Conservation (phyloP, 2,888 invertebrate species). For the Laothoe populi region DNA sequence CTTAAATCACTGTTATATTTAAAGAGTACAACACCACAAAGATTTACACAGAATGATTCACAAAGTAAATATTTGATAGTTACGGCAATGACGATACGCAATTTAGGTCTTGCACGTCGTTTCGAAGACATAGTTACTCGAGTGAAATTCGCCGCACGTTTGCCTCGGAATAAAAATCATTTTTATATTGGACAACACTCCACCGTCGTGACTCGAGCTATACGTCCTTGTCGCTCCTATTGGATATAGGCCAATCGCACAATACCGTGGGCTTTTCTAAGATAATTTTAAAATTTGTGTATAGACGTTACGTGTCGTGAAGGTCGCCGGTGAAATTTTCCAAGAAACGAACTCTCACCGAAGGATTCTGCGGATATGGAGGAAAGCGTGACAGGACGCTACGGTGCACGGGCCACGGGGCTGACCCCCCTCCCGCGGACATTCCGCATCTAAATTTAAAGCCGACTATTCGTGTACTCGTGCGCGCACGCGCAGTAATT, state of each 20-base stretch:
- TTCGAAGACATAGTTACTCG: slow-evolving; percentile 71
- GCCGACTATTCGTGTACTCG: slow-evolving; percentile 81
- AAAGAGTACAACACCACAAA: slow-evolving; percentile 46
- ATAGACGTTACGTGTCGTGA: slow-evolving; percentile 66
- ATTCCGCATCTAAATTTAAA: slow-evolving; percentile 81
- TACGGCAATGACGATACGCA: slow-evolving; percentile 76
- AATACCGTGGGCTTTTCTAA: slow-evolving; percentile 68
- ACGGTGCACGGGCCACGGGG: slow-evolving; percentile 90
- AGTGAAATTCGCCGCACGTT: slow-evolving; percentile 58
- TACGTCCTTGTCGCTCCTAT: slow-evolving; percentile 69
- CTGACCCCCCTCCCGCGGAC: slow-evolving; percentile 85
- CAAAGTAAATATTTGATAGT: slow-evolving; percentile 73
- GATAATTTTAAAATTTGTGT: slow-evolving; percentile 75
- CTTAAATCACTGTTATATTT: slow-evolving; percentile 54
- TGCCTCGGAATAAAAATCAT: slow-evolving; percentile 66
- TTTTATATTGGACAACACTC: slow-evolving; percentile 73
- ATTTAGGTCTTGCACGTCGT: slow-evolving; percentile 76
- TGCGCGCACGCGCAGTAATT: slow-evolving; percentile 80
- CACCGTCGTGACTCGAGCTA: slow-evolving; percentile 71
- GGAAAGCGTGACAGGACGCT: slow-evolving; percentile 81
- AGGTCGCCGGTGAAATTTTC: slow-evolving; percentile 59
- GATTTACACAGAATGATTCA: slow-evolving; percentile 64
- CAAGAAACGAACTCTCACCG: slow-evolving; percentile 73
- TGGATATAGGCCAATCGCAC: slow-evolving; percentile 81
- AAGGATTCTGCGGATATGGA: slow-evolving; percentile 70